Base-by-base conservation (phyloP, 2,888 invertebrate species). In the Ichneumoninae sp. region DNA sequence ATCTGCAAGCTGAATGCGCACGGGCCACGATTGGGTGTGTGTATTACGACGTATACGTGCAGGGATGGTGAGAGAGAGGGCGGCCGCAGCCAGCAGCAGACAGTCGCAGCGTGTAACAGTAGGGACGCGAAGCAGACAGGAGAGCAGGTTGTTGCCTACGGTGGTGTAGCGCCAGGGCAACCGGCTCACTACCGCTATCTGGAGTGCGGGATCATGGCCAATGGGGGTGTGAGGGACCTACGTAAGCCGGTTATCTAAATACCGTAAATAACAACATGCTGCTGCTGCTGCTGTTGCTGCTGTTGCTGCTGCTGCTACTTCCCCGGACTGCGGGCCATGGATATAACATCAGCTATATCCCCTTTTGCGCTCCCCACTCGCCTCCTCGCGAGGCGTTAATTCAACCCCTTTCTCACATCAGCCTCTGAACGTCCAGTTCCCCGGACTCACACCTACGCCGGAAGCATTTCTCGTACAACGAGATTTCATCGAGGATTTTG, bases 181-280 rank as follows among this genome's bases (percentile, higher is more conserved):
- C 87, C 83, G 85, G 89, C 86, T 88, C 87, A 88, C 86, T 83
- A 86, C 83, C 88, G 90, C 88, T 93, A 93, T 93, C 93, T 93
- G 89, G 87, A 89, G 88, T 90, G 90, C 89, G 91, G 91, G 92
- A 93, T 93, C 93, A 90, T 87, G 87, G 88, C 88, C 89, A 90
- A 91, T 89, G 89, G 89, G 88, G 91, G 92, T 89, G 91, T 89
- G 91, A 91, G 91, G 88, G 88, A 89, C 88, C 90, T 89, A 90
- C 91, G 91, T 93, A 93, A 93, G 93, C 93, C 93, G 92, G 93
- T 93, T 93, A 93, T 93, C 93, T 93, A 93, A 93, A 93, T 93
- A 92, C 93, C 93, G 93, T 93, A 93, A 93, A 93, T 93, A 93
- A 93, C 90, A 87, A 87, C 85, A 85, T 83, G 86, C 87, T 88